Evolutionary conservation across 2,113 vertebrate species (phyloP), one percentile per base, ranked within the genome.

Genomic region (Solenodon paradoxus): DNA sequence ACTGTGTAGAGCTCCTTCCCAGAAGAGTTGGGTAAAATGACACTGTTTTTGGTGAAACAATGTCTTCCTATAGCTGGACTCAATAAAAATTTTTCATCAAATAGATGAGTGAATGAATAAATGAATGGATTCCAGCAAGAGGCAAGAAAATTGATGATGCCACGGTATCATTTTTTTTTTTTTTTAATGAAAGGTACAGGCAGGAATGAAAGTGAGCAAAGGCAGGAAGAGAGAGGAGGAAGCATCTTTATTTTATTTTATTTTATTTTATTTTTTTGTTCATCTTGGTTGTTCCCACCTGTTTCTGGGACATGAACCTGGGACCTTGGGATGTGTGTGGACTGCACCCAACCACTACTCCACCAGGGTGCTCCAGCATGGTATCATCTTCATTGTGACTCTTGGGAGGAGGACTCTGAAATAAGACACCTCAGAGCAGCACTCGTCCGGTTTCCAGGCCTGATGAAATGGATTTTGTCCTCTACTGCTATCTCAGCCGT

Each of bases 401-500:
- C 40, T 75, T 42, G 45, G 75, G 40, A 59, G 38, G n/a, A 84
- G 16, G 7, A 3, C 10, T 51, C 32, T 51, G 82, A 85, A 82
- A 95, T 0, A 24, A 35, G 72, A 24, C 22, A 20, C 74, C 55
- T 71, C 12, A 40, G 51, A 74, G 68, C 24, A 38, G n/a, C 32
- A 13, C 51, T 51, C 63, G 69, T 20, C 69, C 13, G 17, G 2
- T 53, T 71, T 80, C 28, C 1, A 11, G n/a, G 71, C 57, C 66
- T 55, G 32, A 20, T 15, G 22, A 78, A 51, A n/a, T 74, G 20
- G 26, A 3, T 17, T 90, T 51, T 90, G 40, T 45, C 9, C 78
- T 17, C 40, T 2, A 12, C 26, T 59, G 7, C 5, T 3, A 4
- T n/a, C 40, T 22, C 26, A 19, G 57, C 35, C 4, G 0, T 68